A percentile compares a stretch with the other conserved stretches of the same genome.
phyloP scores from a whole-genome alignment of 2,797 vertebrate species.

The Tokudaia muenninki region DNA sequence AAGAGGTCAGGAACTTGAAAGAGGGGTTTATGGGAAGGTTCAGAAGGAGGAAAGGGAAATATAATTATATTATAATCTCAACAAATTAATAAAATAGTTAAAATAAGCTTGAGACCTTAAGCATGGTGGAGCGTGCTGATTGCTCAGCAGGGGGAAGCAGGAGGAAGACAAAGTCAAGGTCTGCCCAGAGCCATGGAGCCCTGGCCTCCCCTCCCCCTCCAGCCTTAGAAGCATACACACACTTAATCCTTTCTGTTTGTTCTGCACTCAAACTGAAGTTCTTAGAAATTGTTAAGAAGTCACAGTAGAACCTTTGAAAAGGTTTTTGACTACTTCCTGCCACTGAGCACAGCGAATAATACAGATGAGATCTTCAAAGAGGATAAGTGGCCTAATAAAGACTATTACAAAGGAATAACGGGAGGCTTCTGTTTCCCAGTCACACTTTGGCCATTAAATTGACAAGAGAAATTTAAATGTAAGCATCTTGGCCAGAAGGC shows the following conservation, averaged over 20 bases:
- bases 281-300: constrained; percentile 21
- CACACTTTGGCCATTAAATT: constrained; percentile 40
- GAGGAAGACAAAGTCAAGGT: not conserved
- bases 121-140: too few species aligned
- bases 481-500: constrained; percentile 56
- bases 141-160: not conserved
- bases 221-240: not conserved
- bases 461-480: constrained; percentile 43
- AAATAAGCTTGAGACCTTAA: not conserved
- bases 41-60: not conserved
- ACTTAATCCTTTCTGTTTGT: not conserved
- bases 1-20: not conserved
- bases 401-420: not conserved
- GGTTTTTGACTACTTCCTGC: not conserved
- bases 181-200: not conserved
- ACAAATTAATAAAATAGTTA: not conserved
- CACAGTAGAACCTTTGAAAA: not conserved
- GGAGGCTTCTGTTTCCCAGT: constrained; percentile 19
- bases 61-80: not conserved
- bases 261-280: constrained; percentile 1
- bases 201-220: too few species aligned
- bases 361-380: not conserved
- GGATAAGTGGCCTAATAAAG: not conserved
- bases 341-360: not conserved
- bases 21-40: not conserved